Base-by-base conservation (phyloP, 2,797 vertebrate genomes). In the Myripristis murdjan region DNA sequence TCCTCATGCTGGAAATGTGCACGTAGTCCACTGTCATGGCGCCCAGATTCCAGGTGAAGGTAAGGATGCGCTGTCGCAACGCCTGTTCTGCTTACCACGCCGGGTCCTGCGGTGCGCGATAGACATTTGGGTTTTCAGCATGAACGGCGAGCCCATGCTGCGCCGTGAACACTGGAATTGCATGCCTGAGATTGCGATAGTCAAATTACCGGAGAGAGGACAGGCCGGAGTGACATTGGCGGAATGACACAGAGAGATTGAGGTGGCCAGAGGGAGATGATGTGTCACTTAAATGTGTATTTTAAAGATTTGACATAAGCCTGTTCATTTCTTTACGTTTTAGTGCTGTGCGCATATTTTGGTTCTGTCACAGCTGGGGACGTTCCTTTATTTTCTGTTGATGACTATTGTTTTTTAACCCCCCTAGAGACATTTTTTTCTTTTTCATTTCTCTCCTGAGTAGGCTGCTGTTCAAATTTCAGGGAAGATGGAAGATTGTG, bases 11-110 rank as follows among this genome's bases (percentile, higher is more conserved):
- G 69, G 73, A 66, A 62, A 69, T 72, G 46, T 57, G 59, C 83
- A 67, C 70, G 61, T 84, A 86, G 70, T 54, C 81, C 28, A 26
- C 88, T 87, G 85, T 91, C 92, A 95, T 95, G 95, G 94, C 94
- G 93, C 92, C 93, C 57, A 91, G 85, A 75, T 87, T 90, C 86
- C 95, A 94, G 94, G 92, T 94, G 92, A 95, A 95, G 94, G 95
- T 95, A 95, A 94, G 93, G 83, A 87, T 89, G 87, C 79, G 79
- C 70, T 68, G 79, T 70, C 71, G 75, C 74, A 73, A 12, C 70
- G 64, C 65, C 28, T 59, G 65, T 74, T 79, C 78, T 23, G 55
- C 54, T 53, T 66, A n/a, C 43, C 64, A 0, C 65, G 57, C 78
- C 18, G 59, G 52, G 11, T 23, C 55, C 46, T 43, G 70, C 58